Evolutionary conservation across 2,797 vertebrate species (phyloP).

Genomic region (Characodon lateralis): DNA sequence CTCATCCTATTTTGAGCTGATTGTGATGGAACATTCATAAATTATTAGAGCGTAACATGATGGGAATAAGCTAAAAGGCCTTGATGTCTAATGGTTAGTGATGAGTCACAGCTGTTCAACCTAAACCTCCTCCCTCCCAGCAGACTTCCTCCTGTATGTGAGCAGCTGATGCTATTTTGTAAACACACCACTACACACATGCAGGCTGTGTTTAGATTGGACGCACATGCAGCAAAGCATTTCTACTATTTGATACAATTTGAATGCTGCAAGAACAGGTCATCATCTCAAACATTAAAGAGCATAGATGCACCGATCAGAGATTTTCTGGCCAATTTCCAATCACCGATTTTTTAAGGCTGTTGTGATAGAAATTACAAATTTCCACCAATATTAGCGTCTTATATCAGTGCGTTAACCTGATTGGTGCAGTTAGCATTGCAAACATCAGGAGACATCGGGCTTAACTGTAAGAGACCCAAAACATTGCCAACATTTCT

Average conservation of each 20-base stretch:
- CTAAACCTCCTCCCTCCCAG: background rate
- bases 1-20: slow-evolving; percentile 34
- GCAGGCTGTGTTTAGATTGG: slow-evolving; percentile 1
- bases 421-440: background rate
- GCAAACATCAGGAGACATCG: background rate
- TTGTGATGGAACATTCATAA: slow-evolving; percentile 27
- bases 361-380: background rate
- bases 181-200: slow-evolving; percentile 3
- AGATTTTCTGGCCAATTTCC: background rate
- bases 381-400: background rate
- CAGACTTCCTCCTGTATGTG: background rate
- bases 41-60: slow-evolving; percentile 65
- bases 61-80: slow-evolving; percentile 19
- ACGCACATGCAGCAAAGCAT: slow-evolving; percentile 1
- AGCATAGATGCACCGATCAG: background rate
- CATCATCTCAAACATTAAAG: background rate
- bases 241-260: slow-evolving; percentile 29
- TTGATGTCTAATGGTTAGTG: slow-evolving; percentile 49
- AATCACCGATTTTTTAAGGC: background rate
- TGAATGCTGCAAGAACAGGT: background rate
- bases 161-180: slow-evolving; percentile 46
- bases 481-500: background rate
- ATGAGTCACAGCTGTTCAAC: slow-evolving; percentile 38
- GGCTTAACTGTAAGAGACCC: background rate
- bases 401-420: too few species aligned